Percentiles rank a stretch among this genome's conserved stretches.
phyloP scores from a whole-genome alignment of 2,113 vertebrate species.

The Callocephalon fimbriatum region DNA sequence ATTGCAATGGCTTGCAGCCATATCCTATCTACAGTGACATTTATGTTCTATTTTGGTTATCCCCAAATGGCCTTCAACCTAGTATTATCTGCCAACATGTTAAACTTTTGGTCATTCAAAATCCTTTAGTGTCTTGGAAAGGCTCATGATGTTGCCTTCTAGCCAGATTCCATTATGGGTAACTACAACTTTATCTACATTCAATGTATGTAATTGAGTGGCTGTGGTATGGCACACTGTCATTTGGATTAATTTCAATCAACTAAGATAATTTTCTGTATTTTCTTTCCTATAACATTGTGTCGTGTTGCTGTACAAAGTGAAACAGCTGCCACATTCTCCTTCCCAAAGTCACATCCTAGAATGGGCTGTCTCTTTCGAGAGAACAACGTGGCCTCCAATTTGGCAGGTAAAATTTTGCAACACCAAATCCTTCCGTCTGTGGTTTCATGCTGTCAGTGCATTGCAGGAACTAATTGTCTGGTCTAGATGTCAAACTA shows the following conservation, averaged over 20 bases:
- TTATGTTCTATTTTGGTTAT: slow-evolving; percentile 57
- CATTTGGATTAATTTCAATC: slow-evolving; percentile 63
- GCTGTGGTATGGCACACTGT: slow-evolving; percentile 55
- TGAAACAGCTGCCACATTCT: slow-evolving; percentile 51
- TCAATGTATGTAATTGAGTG: slow-evolving; percentile 30
- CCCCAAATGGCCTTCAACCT: slow-evolving; percentile 38
- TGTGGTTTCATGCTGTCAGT: slow-evolving; percentile 36
- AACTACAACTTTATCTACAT: slow-evolving; percentile 63
- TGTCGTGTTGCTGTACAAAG: slow-evolving; percentile 37
- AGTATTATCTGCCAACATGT: slow-evolving; percentile 21
- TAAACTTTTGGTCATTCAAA: slow-evolving; percentile 41
- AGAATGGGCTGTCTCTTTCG: background rate
- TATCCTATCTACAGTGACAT: slow-evolving; percentile 15
- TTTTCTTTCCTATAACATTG: slow-evolving; percentile 40
- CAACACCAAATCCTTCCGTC: slow-evolving; percentile 56
- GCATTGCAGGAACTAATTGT: slow-evolving; percentile 46
- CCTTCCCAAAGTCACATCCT: background rate
- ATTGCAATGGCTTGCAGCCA: slow-evolving; percentile 17
- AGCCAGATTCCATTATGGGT: slow-evolving; percentile 28
- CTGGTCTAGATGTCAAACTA: slow-evolving; percentile 33
- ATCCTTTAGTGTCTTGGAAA: slow-evolving; percentile 46
- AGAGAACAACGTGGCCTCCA: background rate
- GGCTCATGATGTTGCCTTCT: slow-evolving; percentile 21
- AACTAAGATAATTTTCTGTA: slow-evolving; percentile 35
- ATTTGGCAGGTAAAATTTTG: slow-evolving; percentile 45